phyloP scores from a whole-genome alignment of 2,888 invertebrate species.

The Stramonita haemastoma region DNA sequence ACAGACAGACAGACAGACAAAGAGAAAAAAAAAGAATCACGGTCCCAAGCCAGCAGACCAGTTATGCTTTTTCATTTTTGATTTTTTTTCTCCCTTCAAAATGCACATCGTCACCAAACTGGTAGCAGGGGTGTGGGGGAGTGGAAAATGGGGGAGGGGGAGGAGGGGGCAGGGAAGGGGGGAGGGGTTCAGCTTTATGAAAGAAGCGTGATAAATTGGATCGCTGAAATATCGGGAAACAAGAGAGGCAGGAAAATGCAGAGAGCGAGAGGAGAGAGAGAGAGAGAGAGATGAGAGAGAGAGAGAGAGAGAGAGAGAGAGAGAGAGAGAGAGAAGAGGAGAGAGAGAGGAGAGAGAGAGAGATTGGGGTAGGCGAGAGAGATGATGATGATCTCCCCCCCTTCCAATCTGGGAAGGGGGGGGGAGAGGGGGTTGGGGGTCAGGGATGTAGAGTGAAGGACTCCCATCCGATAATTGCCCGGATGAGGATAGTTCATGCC shows the following conservation, averaged over 20 bases:
- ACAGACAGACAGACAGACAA: background rate
- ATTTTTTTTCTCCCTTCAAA: background rate
- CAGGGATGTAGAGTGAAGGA: no score
- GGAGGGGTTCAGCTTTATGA: background rate
- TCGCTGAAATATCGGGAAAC: background rate
- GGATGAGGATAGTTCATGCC: no score
- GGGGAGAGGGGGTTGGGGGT: no score
- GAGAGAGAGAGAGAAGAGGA: background rate
- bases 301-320: conserved; percentile 20
- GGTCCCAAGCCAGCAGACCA: no score
- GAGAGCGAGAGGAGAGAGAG: conserved; percentile 14
- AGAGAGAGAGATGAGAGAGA: conserved; percentile 28
- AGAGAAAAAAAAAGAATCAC: background rate
- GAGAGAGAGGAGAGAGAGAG: background rate
- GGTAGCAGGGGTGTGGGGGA: background rate
- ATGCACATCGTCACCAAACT: no score
- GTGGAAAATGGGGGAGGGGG: background rate
- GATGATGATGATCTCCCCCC: background rate
- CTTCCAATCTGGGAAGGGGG: no score
- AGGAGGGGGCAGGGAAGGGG: background rate
- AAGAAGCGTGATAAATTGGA: conserved; percentile 11
- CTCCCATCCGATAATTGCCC: no score
- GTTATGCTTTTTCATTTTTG: background rate
- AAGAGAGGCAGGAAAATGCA: background rate
- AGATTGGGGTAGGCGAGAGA: background rate